phyloP scores from a whole-genome alignment of 2,113 vertebrate genomes.

The Sinocyclocheilus anshuiensis region DNA sequence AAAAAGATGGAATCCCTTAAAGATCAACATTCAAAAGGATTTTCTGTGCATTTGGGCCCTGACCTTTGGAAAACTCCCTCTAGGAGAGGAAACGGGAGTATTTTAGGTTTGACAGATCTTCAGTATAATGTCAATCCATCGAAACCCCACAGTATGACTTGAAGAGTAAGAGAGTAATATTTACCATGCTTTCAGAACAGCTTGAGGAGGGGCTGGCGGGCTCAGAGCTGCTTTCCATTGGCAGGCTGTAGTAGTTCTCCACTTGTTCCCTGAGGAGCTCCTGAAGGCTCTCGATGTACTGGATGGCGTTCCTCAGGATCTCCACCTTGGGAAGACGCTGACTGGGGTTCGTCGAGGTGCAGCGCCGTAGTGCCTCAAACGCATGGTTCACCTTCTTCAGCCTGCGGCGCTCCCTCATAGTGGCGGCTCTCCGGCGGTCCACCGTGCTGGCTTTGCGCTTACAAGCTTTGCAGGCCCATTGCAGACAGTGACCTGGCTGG shows the following conservation, averaged over 20 bases:
- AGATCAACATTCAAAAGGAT: slow-evolving; percentile 1
- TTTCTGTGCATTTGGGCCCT: not conserved
- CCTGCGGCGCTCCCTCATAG: slow-evolving; percentile 93
- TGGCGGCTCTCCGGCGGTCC: slow-evolving; percentile 92
- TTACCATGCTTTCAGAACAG: slow-evolving; percentile 94
- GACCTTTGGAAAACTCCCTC: not conserved
- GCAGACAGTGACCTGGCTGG: slow-evolving; percentile 92
- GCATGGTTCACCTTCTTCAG: slow-evolving; percentile 98
- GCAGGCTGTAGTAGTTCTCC: slow-evolving; percentile 87
- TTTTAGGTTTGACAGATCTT: not conserved
- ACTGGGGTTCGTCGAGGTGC: slow-evolving; percentile 91
- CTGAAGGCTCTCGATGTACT: slow-evolving; percentile 95
- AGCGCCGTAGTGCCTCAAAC: slow-evolving; percentile 91
- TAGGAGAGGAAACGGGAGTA: not conserved
- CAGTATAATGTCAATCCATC: too few relatives aligned
- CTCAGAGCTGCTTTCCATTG: slow-evolving; percentile 84
- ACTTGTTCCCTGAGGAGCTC: slow-evolving; percentile 91
- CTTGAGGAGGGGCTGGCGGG: slow-evolving; percentile 90
- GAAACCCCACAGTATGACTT: not conserved
- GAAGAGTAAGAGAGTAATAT: slow-evolving; percentile 43
- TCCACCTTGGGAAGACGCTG: slow-evolving; percentile 97
- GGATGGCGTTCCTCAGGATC: slow-evolving; percentile 96
- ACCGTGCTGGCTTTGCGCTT: slow-evolving; percentile 90
- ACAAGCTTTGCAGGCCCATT: slow-evolving; percentile 98
- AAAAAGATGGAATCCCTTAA: not conserved